Evolutionary conservation across 92 coral and sea anemone species (phyloP).

Genomic region (Actinostola sp.): DNA sequence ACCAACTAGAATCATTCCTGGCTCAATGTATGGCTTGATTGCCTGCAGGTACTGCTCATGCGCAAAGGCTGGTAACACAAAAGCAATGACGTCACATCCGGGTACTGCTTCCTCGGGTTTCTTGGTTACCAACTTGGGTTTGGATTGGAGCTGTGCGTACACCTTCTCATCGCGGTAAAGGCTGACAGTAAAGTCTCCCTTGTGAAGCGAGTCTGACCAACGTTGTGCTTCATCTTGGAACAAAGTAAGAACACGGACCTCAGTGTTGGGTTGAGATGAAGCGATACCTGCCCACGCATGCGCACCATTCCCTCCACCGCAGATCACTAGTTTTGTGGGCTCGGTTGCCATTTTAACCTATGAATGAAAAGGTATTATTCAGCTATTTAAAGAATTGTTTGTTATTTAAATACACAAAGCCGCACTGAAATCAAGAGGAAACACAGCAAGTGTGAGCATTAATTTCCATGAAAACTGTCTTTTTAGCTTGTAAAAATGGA

Average conservation of each 20-base stretch:
- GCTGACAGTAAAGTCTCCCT: constrained; percentile 43
- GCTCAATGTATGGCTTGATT: constrained; percentile 56
- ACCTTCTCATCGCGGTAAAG: constrained; percentile 30
- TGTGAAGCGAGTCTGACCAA: constrained; percentile 50
- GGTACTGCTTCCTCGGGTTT: constrained; percentile 66
- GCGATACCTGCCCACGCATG: constrained; percentile 68
- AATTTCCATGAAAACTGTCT: no score
- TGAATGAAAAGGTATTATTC: no score
- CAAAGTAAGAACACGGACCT: constrained; percentile 55
- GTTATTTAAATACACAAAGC: no score
- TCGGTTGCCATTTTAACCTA: constrained; percentile 24
- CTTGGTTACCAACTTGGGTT: constrained; percentile 60
- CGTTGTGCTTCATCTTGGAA: constrained; percentile 61
- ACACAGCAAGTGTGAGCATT: no score
- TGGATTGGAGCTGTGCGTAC: constrained; percentile 27
- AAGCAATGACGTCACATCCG: constrained; percentile 69
- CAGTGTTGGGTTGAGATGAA: constrained; percentile 56
- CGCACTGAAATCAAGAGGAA: no score
- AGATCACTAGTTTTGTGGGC: constrained; percentile 37
- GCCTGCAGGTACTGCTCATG: constrained; percentile 60
- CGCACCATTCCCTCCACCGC: constrained; percentile 64
- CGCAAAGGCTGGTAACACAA: constrained; percentile 71
- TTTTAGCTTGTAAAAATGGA: no score
- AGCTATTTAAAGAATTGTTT: no score
- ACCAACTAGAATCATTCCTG: constrained; percentile 67